Percentiles rank a stretch among this genome's conserved stretches.
Conservation (phyloP, 2,797 vertebrate species). For the Sebastes paucispinis region DNA sequence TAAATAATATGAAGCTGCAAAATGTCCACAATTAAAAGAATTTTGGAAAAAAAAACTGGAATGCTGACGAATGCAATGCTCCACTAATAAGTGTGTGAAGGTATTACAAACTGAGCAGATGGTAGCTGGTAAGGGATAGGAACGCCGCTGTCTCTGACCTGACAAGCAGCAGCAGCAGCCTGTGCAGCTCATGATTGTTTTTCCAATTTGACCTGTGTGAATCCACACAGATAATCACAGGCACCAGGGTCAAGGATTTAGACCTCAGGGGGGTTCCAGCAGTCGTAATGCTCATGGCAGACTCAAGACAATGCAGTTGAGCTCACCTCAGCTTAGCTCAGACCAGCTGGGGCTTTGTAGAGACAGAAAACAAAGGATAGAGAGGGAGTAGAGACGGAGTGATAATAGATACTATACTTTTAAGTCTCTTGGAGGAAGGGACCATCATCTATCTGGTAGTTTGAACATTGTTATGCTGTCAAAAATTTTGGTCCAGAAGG, state of each 20-base stretch:
- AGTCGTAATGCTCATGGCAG: constrained; percentile 39
- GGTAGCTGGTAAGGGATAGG: constrained; percentile 40
- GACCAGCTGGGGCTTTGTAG: constrained; percentile 29
- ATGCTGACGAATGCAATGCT: neutral
- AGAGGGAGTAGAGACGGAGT: neutral
- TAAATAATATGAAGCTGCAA: neutral
- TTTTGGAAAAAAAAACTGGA: neutral
- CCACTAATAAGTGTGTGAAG: constrained; percentile 12
- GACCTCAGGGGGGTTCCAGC: constrained; percentile 47
- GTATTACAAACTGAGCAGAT: constrained; percentile 61
- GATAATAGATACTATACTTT: neutral
- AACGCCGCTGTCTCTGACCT: constrained; percentile 52
- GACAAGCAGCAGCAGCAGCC: constrained; percentile 44
- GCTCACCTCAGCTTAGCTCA: constrained; percentile 57
- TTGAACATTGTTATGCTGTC: constrained; percentile 1
- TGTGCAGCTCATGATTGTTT: constrained; percentile 68
- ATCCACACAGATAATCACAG: constrained; percentile 72
- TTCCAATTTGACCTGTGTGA: constrained; percentile 65
- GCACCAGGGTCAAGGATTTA: constrained; percentile 70
- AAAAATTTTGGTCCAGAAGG: neutral
- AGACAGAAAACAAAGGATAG: constrained; percentile 9
- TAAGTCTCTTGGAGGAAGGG: neutral
- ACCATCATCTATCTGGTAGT: neutral
- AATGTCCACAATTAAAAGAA: neutral
- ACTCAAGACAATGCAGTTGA: constrained; percentile 56